Evolutionary conservation across 2,888 invertebrate genomes (phyloP).

Genomic region (Philaethria dido): DNA sequence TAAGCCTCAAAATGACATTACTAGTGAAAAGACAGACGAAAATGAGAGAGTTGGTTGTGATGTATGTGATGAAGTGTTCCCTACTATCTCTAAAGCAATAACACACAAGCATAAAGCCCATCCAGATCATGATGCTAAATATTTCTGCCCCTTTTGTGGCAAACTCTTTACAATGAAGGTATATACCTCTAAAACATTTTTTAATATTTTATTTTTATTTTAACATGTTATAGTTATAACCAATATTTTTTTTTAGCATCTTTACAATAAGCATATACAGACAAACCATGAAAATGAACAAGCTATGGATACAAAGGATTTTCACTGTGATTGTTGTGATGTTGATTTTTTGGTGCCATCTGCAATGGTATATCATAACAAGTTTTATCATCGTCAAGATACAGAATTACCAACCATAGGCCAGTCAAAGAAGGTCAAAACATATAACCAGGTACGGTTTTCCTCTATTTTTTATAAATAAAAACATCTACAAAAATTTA

Average conservation of each 20-base stretch:
- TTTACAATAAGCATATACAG: conserved; percentile 83
- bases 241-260: conserved; percentile 70
- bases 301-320: conserved; percentile 51
- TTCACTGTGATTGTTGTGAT: conserved; percentile 82
- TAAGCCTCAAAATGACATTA: conserved; percentile 51
- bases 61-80: conserved; percentile 83
- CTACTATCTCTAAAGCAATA: conserved; percentile 85
- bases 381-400: conserved; percentile 75
- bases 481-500: background rate
- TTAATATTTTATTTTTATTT: no score
- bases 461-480: background rate
- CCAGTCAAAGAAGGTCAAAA: conserved; percentile 71
- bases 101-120: conserved; percentile 87
- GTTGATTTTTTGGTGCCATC: conserved; percentile 81
- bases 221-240: no score
- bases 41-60: conserved; percentile 81
- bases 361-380: conserved; percentile 85
- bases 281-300: conserved; percentile 66
- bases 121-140: conserved; percentile 85
- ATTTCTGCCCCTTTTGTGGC: conserved; percentile 87
- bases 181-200: no score
- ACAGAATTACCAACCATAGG: conserved; percentile 68
- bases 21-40: conserved; percentile 55
- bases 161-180: conserved; percentile 88
- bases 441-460: conserved; percentile 61